A percentile compares a stretch with the other conserved stretches of the same genome.
Evolutionary conservation across 2,113 vertebrate genomes (phyloP).

Genomic region (Mormyrus lacerda): DNA sequence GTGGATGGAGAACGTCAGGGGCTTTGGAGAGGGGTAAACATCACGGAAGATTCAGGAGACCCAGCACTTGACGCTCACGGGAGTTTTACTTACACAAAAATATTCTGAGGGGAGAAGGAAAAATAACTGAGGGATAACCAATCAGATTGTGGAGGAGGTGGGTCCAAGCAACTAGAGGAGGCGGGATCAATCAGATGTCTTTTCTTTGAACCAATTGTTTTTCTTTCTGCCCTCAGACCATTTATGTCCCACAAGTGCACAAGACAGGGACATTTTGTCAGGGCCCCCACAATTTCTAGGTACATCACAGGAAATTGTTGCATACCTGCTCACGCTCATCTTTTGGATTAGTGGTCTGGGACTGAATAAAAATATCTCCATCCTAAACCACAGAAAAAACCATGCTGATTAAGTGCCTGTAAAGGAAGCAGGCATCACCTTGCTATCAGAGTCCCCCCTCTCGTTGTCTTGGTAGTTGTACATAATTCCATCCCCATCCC

Average conservation of each 20-base stretch:
- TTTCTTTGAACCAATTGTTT: too few relatives aligned
- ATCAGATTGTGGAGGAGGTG: too few relatives aligned
- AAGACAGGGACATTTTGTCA: background rate
- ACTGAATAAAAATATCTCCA: background rate
- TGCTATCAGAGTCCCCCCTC: slow-evolving; percentile 64
- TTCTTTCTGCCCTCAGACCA: too few relatives aligned
- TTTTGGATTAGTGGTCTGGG: background rate
- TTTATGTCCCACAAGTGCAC: too few relatives aligned
- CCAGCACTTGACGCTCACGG: background rate
- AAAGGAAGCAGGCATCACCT: slow-evolving; percentile 49
- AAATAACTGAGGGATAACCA: too few relatives aligned
- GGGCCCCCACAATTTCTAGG: background rate
- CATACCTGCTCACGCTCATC: background rate
- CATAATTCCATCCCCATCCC: slow-evolving; percentile 61
- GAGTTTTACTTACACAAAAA: too few relatives aligned
- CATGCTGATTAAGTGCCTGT: background rate
- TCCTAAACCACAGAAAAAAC: background rate
- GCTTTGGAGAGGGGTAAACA: background rate
- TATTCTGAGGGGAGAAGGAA: too few relatives aligned
- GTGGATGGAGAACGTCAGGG: background rate
- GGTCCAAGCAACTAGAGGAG: too few relatives aligned
- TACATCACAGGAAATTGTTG: background rate
- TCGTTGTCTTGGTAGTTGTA: slow-evolving; percentile 63
- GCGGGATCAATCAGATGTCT: too few relatives aligned
- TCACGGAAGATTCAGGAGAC: background rate